Evolutionary conservation across 2,797 vertebrate genomes (phyloP).

Genomic region (Clarias platycephalus): DNA sequence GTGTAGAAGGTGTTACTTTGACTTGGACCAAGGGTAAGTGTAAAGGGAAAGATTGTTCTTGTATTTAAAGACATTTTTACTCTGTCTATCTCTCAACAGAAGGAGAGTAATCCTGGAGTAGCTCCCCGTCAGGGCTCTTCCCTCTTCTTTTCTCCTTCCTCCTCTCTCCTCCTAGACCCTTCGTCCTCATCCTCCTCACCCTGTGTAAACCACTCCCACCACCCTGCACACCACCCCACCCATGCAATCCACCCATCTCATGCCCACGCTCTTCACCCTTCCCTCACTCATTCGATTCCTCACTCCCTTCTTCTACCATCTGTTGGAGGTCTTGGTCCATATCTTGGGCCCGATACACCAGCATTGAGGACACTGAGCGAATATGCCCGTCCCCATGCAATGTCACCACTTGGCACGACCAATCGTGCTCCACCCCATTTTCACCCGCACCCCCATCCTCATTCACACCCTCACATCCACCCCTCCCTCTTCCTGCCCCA

Average conservation of each 20-base stretch:
- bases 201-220: constrained; percentile 69
- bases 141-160: constrained; percentile 78
- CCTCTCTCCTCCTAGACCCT: constrained; percentile 77
- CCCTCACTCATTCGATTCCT: constrained; percentile 74
- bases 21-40: not conserved
- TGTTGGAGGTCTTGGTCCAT: constrained; percentile 85
- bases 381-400: constrained; percentile 93
- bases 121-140: constrained; percentile 73
- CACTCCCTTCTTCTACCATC: constrained; percentile 76
- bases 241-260: constrained; percentile 73
- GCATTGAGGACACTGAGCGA: constrained; percentile 95
- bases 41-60: not conserved
- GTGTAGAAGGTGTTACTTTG: not conserved
- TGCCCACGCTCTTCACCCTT: constrained; percentile 68
- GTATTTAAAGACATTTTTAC: not conserved
- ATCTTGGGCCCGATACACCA: constrained; percentile 94
- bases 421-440: constrained; percentile 77
- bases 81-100: constrained; percentile 66
- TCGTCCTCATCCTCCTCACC: constrained; percentile 65
- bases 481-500: constrained; percentile 80
- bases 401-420: constrained; percentile 90
- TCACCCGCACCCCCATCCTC: constrained; percentile 59
- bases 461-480: constrained; percentile 70
- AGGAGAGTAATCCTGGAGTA: constrained; percentile 66
- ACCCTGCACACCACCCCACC: constrained; percentile 69